Percentiles rank a stretch among this genome's conserved stretches.
Conservation (phyloP, 2,797 vertebrate genomes). For the Tolypeutes matacus region DNA sequence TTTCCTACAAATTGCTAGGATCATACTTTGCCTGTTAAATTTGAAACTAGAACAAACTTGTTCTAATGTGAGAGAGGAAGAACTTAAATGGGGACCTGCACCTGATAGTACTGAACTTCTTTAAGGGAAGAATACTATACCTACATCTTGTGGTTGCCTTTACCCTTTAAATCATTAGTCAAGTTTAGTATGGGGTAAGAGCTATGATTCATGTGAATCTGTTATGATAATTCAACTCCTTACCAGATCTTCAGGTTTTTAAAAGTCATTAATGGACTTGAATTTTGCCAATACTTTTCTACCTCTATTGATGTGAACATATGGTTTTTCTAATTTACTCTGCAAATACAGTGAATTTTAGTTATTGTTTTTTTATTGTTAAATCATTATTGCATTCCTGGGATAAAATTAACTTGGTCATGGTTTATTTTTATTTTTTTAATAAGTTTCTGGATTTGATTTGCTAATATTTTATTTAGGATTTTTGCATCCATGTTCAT, state of each 20-base stretch:
- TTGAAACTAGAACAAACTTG: neutral
- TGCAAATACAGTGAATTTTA: neutral
- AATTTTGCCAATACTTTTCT: neutral
- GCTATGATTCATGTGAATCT: neutral
- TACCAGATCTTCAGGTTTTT: neutral
- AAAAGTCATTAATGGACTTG: neutral
- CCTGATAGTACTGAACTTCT: neutral
- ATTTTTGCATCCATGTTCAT: no score
- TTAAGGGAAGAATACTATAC: neutral
- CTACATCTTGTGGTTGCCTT: neutral
- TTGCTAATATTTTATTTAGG: no score
- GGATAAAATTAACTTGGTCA: no score
- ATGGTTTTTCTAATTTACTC: neutral
- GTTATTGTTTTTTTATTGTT: no score
- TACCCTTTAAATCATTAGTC: neutral
- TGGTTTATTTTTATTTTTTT: no score
- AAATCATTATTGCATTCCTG: no score
- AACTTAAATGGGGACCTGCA: neutral
- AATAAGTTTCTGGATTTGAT: no score
- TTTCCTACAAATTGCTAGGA: neutral
- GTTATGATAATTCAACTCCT: neutral
- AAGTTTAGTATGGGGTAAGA: neutral
- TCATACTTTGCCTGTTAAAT: neutral
- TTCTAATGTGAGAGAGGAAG: neutral
- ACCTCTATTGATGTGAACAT: neutral